These are phyloP conservation scores for Heptranchias perlo DNA, from an alignment of 2,113 vertebrate species.

Conservation along the genomic window DNA sequence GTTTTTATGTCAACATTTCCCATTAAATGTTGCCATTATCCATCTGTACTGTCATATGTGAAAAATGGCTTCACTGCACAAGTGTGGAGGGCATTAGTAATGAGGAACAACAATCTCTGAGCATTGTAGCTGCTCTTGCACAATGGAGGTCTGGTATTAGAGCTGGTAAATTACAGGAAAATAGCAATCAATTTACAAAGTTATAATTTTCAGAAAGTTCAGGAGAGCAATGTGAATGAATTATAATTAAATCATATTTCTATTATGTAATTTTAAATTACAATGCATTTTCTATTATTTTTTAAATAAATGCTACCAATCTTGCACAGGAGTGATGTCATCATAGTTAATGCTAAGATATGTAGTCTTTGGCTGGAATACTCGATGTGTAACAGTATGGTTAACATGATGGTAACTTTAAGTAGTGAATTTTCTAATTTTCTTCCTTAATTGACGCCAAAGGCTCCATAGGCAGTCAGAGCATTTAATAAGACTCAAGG, in stretches of 20 bases:
- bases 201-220: background rate
- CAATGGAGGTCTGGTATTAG: background rate
- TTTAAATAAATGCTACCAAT: background rate
- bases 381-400: background rate
- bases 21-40: background rate
- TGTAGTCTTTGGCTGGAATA: background rate
- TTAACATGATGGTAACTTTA: background rate
- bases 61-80: background rate
- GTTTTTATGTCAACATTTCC: background rate
- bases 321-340: background rate
- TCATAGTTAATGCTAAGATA: background rate
- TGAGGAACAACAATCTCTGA: background rate
- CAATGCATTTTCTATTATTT: background rate
- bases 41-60: background rate
- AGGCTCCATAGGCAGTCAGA: background rate
- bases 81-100: background rate
- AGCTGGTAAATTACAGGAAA: background rate
- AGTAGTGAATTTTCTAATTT: slow-evolving; percentile 29
- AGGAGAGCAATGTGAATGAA: background rate
- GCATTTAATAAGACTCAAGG: background rate
- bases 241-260: background rate
- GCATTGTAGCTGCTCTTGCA: background rate
- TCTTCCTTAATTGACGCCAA: background rate
- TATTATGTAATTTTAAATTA: background rate
- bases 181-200: background rate